phyloP scores from a whole-genome alignment of 35 echinoderm and acorn worm species.

The Ophioderma brevispina region DNA sequence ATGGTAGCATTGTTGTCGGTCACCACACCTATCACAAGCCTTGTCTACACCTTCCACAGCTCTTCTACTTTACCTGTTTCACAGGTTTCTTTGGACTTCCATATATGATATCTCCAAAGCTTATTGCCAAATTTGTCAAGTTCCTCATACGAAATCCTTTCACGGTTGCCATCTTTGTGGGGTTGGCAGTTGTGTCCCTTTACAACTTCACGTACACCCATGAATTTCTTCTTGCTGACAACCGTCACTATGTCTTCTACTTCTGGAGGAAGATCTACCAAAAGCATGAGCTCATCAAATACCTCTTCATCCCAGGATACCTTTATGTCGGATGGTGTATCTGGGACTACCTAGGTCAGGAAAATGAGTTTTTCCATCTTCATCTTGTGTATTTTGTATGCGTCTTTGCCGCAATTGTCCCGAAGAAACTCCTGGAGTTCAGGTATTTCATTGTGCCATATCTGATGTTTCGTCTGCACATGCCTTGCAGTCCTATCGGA shows the following conservation, averaged over 20 bases:
- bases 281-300: conserved; percentile 52
- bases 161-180: conserved; percentile 24
- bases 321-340: conserved; percentile 88
- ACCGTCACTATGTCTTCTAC: conserved; percentile 90
- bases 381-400: conserved; percentile 74
- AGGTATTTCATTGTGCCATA: conserved; percentile 97
- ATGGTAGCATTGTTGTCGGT: conserved; percentile 90
- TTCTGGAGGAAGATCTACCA: conserved; percentile 85
- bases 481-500: conserved; percentile 43
- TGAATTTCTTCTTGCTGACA: conserved; percentile 87
- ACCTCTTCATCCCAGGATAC: conserved; percentile 70
- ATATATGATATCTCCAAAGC: conserved; percentile 34
- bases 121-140: conserved; percentile 57
- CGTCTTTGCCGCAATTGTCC: conserved; percentile 64
- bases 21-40: conserved; percentile 77
- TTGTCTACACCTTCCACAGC: conserved; percentile 77
- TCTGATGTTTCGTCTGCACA: conserved; percentile 74
- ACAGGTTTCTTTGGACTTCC: conserved; percentile 70
- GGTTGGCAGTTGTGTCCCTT: conserved; percentile 40
- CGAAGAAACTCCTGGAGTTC: conserved; percentile 89
- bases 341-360: conserved; percentile 48
- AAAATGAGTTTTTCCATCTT: conserved; percentile 73
- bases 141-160: conserved; percentile 37
- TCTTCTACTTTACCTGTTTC: conserved; percentile 85
- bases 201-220: conserved; percentile 83